A percentile compares a stretch with the other conserved stretches of the same genome.
Conservation (phyloP, 2,113 vertebrate species). For the Toxotes jaculatrix region DNA sequence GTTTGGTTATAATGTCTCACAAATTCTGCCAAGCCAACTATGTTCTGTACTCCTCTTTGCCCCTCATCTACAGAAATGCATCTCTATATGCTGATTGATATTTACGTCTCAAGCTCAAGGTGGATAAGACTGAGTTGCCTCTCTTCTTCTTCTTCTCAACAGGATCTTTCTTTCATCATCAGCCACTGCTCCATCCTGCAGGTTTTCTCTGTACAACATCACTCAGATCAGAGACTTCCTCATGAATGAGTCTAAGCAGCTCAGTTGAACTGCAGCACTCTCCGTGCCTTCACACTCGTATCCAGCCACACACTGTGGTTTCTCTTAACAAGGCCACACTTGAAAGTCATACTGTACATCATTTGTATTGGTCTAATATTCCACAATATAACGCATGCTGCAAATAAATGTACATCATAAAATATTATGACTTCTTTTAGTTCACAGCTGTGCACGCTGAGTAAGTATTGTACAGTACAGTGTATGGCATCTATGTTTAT, state of each 20-base stretch:
- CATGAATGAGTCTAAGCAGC: not conserved
- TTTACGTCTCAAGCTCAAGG: not conserved
- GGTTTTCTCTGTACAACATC: not conserved
- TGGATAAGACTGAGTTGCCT: not conserved
- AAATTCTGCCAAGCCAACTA: constrained; percentile 2
- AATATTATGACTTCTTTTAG: not conserved
- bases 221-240: not conserved
- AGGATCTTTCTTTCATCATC: not conserved
- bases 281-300: too few species aligned
- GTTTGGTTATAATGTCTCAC: constrained; percentile 17
- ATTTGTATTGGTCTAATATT: not conserved
- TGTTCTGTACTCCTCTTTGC: not conserved
- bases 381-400: not conserved
- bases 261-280: too few species aligned
- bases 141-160: not conserved
- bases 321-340: not conserved
- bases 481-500: constrained; percentile 7
- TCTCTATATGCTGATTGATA: not conserved
- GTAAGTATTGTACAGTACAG: not conserved
- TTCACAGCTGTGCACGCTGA: not conserved
- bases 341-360: not conserved
- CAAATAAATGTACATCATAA: not conserved
- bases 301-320: not conserved
- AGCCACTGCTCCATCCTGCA: not conserved
- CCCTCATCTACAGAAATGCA: not conserved